Percentiles rank a stretch among this genome's conserved stretches.
Conservation (phyloP, 2,797 vertebrate genomes). For the Erethizon dorsatum region DNA sequence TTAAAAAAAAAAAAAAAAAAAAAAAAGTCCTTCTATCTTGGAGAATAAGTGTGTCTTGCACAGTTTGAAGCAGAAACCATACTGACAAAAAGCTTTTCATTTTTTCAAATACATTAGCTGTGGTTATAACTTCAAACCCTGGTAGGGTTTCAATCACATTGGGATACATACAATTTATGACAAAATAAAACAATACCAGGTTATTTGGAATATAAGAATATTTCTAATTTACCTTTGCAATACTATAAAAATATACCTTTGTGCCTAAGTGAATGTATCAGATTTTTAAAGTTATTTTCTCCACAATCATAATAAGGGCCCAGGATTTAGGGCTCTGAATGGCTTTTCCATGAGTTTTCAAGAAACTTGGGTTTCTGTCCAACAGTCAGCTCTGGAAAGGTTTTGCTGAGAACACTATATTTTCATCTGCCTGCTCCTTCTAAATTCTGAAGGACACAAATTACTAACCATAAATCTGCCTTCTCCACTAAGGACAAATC, state of each 20-base stretch:
- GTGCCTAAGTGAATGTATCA: slow-evolving; percentile 77
- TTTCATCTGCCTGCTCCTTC: slow-evolving; percentile 77
- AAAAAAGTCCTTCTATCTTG: slow-evolving; percentile 12
- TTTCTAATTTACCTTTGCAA: slow-evolving; percentile 71
- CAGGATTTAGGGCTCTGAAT: slow-evolving; percentile 69
- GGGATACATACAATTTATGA: slow-evolving; percentile 82
- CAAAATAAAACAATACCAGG: slow-evolving; percentile 81
- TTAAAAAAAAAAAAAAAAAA: neutral
- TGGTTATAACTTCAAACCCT: slow-evolving; percentile 83
- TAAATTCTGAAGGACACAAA: slow-evolving; percentile 82
- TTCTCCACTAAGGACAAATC: slow-evolving; percentile 64
- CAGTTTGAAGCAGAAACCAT: slow-evolving; percentile 81
- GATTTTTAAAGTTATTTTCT: slow-evolving; percentile 84
- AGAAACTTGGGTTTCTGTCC: slow-evolving; percentile 62
- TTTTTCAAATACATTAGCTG: slow-evolving; percentile 84
- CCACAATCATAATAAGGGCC: slow-evolving; percentile 68
- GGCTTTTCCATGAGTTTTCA: slow-evolving; percentile 80
- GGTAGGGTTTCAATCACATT: slow-evolving; percentile 82
- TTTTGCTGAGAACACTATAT: slow-evolving; percentile 76
- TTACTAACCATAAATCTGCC: slow-evolving; percentile 82
- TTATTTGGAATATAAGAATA: slow-evolving; percentile 80
- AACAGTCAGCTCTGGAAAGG: slow-evolving; percentile 44
- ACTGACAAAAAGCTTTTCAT: slow-evolving; percentile 83
- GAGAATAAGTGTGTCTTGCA: slow-evolving; percentile 78
- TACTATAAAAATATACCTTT: slow-evolving; percentile 84